Conservation (phyloP, 1,140 invertebrate species). For the Hyles euphorbiae region DNA sequence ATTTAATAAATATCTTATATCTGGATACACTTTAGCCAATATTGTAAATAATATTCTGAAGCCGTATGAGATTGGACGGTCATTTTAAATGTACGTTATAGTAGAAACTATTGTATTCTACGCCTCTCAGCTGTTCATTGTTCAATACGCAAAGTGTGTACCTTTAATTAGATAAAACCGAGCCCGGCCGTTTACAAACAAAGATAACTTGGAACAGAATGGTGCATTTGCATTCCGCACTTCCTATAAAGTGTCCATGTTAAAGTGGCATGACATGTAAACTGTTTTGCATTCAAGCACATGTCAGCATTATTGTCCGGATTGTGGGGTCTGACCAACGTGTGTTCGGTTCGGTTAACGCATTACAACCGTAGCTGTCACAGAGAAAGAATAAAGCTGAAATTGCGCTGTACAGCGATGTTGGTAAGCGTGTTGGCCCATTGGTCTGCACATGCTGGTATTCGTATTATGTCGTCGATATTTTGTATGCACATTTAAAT, state of each 20-base stretch:
- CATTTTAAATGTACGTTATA: no score
- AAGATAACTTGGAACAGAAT: conserved; percentile 17
- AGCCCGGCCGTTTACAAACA: conserved; percentile 8
- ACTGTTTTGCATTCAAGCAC: conserved; percentile 64
- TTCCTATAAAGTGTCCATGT: conserved; percentile 55
- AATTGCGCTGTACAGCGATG: conserved; percentile 6
- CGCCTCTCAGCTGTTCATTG: no score
- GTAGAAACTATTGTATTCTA: no score
- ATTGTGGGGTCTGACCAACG: conserved; percentile 41
- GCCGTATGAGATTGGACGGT: no score
- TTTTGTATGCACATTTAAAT: conserved; percentile 71
- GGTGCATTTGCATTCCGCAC: conserved; percentile 30
- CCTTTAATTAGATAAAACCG: conserved; percentile 12
- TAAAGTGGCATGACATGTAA: conserved; percentile 57
- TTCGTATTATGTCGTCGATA: conserved; percentile 60
- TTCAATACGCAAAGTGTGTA: no score
- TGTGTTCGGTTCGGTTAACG: background rate
- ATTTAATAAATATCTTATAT: no score
- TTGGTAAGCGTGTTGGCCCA: background rate
- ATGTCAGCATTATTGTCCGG: conserved; percentile 62
- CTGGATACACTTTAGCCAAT: no score
- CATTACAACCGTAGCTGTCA: background rate
- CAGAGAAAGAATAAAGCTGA: conserved; percentile 6
- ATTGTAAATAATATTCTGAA: no score
- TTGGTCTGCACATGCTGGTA: conserved; percentile 41